Evolutionary conservation across 2,113 vertebrate species (phyloP).

Genomic region (Cyprinus carpio): DNA sequence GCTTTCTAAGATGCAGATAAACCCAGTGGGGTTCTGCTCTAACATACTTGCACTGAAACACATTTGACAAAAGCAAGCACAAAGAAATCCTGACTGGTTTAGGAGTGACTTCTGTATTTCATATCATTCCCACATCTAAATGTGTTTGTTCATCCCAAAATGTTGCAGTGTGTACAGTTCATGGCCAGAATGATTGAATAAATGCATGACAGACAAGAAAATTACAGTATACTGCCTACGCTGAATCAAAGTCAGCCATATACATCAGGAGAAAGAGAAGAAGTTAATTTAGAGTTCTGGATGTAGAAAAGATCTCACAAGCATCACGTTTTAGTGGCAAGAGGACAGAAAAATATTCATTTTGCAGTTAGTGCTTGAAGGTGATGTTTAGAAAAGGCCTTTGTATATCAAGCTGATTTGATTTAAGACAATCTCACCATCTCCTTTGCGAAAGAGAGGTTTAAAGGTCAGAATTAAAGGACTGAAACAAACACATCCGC

Average conservation of each 20-base stretch:
- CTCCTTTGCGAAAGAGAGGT: background rate
- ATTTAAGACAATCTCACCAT: background rate
- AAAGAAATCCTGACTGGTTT: background rate
- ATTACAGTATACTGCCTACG: background rate
- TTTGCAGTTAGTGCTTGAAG: constrained; percentile 7
- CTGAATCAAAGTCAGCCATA: background rate
- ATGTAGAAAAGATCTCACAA: constrained; percentile 14
- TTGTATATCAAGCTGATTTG: background rate
- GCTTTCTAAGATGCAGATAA: background rate
- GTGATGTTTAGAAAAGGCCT: background rate
- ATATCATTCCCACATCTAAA: background rate
- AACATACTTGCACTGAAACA: background rate
- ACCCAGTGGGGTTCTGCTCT: no score
- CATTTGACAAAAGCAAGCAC: background rate
- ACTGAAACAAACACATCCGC: background rate
- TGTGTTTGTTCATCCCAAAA: background rate
- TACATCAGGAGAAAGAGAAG: background rate
- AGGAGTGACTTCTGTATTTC: no score
- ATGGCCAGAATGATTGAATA: background rate
- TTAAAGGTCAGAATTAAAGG: background rate
- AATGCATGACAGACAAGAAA: background rate
- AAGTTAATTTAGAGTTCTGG: background rate
- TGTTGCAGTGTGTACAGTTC: background rate
- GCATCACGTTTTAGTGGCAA: background rate
- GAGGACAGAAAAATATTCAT: background rate